Conservation (phyloP, 2,797 vertebrate genomes). For the Catamblyrhynchus diadema region DNA sequence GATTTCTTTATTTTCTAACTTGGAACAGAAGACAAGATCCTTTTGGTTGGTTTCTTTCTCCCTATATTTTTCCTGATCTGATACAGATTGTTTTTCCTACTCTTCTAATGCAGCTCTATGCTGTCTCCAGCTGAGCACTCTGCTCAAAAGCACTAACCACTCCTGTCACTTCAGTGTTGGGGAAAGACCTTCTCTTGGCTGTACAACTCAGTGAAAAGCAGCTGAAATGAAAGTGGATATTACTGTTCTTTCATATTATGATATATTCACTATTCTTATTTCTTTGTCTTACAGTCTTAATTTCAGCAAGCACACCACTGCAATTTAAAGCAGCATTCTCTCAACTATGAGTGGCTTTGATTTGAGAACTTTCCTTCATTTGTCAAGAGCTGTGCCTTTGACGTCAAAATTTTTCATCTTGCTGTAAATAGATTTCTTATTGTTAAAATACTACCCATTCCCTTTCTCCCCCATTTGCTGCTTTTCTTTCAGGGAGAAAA, state of each 20-base stretch:
- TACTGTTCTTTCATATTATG: not conserved
- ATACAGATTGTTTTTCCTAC: not conserved
- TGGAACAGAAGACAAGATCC: not conserved
- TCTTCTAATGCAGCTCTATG: not conserved
- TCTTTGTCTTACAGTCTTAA: not conserved
- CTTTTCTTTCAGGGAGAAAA: not conserved
- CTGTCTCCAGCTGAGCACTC: not conserved
- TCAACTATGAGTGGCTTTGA: not conserved
- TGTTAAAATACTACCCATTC: not conserved
- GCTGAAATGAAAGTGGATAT: not conserved
- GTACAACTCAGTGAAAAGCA: not conserved
- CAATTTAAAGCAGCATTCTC: not conserved
- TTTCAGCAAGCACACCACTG: not conserved
- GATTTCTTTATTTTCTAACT: not conserved
- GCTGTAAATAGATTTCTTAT: not conserved
- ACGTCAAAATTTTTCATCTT: not conserved
- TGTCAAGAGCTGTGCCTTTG: not conserved
- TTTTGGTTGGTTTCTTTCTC: not conserved
- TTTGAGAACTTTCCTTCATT: not conserved
- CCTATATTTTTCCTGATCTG: not conserved
- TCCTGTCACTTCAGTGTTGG: not conserved
- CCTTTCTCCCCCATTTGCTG: not conserved
- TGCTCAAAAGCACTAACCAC: not conserved
- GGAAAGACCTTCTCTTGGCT: not conserved
- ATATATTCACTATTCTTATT: not conserved